Evolutionary conservation across 2,113 vertebrate genomes (phyloP), one percentile per base, ranked within the genome.

Genomic region (Corythornis madagascariensis): DNA sequence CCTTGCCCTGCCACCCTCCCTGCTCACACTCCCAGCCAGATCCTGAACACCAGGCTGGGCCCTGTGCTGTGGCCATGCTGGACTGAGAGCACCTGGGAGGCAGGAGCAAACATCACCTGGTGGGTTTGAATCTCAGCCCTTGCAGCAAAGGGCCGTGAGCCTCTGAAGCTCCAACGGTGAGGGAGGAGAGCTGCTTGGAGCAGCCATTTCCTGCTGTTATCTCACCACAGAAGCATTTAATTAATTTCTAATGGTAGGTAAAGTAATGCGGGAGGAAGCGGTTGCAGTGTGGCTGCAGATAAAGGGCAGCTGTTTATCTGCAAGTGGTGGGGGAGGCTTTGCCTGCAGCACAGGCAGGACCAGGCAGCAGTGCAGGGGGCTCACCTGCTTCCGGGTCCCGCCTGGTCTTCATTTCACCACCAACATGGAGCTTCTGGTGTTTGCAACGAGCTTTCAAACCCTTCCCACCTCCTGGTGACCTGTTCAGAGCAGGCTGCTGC

Each of bases 221-320:
- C 95, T 95, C 91, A 95, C 92, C 69, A 0, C 95, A 96, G 20
- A 96, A 83, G 79, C 91, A 95, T 96, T 96, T 96, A 95, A 96
- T 96, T 96, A 96, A 95, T 96, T 95, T 92, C 92, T 93, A 92
- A 91, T 94, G 94, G 88, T 33, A 19, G 24, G 5, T 91, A 89
- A 89, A 96, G 89, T 87, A 77, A 94, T 78, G 69, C 0, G 8
- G 64, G 90, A 92, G 95, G 87, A 95, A 96, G 91, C 19, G 25
- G 88, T 88, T 90, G 88, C 2, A 11, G 87, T 88, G 92, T 76
- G 69, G 89, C 91, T 89, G 91, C 91, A 95, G 95, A 93, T 92
- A 83, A 92, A 92, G 83, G 91, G 91, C 92, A 88, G 94, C 83
- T 96, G 89, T 76, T 84, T 79, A 70, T 94, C 92, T 91, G 64